Percentiles rank a stretch among this genome's conserved stretches.
Evolutionary conservation across 2,888 invertebrate species (phyloP).

Genomic region (Himalopsyche kuldschensis): DNA sequence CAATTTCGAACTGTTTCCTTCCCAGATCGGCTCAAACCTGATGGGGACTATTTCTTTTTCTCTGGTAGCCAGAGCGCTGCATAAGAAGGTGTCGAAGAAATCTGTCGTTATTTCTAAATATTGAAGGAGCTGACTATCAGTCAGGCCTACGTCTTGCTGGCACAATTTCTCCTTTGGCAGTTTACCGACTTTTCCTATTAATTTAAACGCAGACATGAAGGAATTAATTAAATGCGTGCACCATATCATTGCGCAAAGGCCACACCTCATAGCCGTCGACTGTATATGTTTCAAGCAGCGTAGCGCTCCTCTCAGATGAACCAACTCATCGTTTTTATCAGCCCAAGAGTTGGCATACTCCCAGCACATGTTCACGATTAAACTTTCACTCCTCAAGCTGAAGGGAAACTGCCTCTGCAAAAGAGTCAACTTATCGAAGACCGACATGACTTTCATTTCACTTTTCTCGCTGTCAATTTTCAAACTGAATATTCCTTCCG

Average conservation of each 20-base stretch:
- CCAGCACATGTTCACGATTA: conserved; percentile 88
- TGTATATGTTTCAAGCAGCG: conserved; percentile 69
- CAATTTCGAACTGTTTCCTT: conserved; percentile 60
- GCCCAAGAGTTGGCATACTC: conserved; percentile 89
- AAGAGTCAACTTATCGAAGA: conserved; percentile 65
- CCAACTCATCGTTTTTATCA: conserved; percentile 68
- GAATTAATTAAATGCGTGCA: conserved; percentile 82
- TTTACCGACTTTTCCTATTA: conserved; percentile 81
- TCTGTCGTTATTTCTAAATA: conserved; percentile 55
- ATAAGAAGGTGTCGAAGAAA: conserved; percentile 56
- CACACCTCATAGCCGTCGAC: conserved; percentile 69
- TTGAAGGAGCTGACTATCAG: conserved; percentile 62
- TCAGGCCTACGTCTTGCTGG: conserved; percentile 73
- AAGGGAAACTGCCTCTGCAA: conserved; percentile 81
- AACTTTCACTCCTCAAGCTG: conserved; percentile 76
- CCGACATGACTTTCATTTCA: conserved; percentile 43
- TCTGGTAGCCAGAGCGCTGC: conserved; percentile 50
- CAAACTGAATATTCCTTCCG: conserved; percentile 24
- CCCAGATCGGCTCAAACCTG: conserved; percentile 68
- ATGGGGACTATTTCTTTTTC: conserved; percentile 49
- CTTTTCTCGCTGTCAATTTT: conserved; percentile 2
- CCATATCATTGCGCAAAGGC: conserved; percentile 86
- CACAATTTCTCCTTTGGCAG: conserved; percentile 84
- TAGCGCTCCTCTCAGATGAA: conserved; percentile 71
- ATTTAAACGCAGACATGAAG: conserved; percentile 73